Base-by-base conservation (phyloP, 1,140 invertebrate species). In the Heliothis virescens region DNA sequence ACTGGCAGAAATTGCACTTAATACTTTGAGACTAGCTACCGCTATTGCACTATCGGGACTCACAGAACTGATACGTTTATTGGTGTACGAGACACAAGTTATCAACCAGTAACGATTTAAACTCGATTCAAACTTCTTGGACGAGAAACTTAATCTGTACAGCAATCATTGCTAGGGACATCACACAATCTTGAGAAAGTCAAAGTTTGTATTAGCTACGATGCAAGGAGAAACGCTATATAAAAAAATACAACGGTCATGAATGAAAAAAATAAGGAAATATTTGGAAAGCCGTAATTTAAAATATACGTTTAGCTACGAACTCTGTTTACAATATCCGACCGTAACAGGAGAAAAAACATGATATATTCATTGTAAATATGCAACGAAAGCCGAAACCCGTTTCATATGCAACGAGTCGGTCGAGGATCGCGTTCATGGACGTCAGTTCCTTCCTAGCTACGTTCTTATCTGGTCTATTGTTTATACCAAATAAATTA, bases 291-390 rank as follows among this genome's bases (percentile, higher is more conserved):
- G 2, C 55, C 9, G 5, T 59, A 11, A 65, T 65, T 41, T 47
- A 16, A 65, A 47, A 65, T 41, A 65, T 34, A 11, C 34, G 29
- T 34, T 47, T 65, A 55, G 12, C n/a, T 59, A 50, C n/a, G 18
- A 52, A 76, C 55, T 62, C n/a, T 77, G 63, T 67, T 65, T 67
- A 55, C 34, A 77, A 67, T 57, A 60, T 72, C 62, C 29, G 62
- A 76, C 71, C 34, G 65, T 67, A 82, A 41, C 34, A 50, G 50
- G 60, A 62, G 53, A 26, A 83, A 81, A 83, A 80, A 89, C 89
- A 91, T 89, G 92, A 92, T 87, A 92, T 86, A 94, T 93, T 92
- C 92, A 77, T 87, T 85, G 87, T 94, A 88, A 86, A 92, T 93
- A 94, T 94, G 90, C 91, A 93, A 89, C 86, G 91, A 88, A 85